phyloP scores from a whole-genome alignment of 92 coral and sea anemone genomes.

The Meandrina meandrites region DNA sequence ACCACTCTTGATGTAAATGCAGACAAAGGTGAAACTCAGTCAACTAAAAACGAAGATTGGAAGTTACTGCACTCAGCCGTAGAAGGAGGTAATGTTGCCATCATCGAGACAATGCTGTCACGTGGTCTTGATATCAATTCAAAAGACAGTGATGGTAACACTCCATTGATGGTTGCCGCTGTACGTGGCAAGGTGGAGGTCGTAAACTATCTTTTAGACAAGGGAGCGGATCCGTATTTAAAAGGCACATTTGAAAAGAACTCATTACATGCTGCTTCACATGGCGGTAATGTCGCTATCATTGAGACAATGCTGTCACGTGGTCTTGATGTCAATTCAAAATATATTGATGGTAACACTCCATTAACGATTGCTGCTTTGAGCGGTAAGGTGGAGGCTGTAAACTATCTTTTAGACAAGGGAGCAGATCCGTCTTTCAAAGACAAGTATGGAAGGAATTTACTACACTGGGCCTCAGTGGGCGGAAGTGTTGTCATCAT shows the following conservation, averaged over 20 bases:
- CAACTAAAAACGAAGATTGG: too few relatives aligned
- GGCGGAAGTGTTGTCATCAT: neutral
- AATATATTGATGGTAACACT: neutral
- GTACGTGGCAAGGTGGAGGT: neutral
- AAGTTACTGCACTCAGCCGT: conserved; percentile 1
- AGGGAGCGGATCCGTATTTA: neutral
- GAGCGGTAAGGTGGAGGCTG: neutral
- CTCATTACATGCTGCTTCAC: neutral
- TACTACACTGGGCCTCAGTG: neutral
- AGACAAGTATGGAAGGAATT: neutral
- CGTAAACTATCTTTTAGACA: neutral
- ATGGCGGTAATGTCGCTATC: neutral
- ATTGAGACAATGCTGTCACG: neutral
- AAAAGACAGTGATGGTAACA: neutral
- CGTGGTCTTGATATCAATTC: neutral
- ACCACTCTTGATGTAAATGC: too few relatives aligned
- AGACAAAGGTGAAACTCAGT: too few relatives aligned
- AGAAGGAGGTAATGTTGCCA: neutral
- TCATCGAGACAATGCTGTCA: neutral
- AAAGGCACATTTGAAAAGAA: neutral
- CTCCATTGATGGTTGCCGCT: conserved; percentile 9
- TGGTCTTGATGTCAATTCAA: neutral
- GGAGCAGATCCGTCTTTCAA: neutral
- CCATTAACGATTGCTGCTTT: neutral
- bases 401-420: neutral